Conservation (phyloP, 2,797 vertebrate species). For the Pangasius larnaudii region DNA sequence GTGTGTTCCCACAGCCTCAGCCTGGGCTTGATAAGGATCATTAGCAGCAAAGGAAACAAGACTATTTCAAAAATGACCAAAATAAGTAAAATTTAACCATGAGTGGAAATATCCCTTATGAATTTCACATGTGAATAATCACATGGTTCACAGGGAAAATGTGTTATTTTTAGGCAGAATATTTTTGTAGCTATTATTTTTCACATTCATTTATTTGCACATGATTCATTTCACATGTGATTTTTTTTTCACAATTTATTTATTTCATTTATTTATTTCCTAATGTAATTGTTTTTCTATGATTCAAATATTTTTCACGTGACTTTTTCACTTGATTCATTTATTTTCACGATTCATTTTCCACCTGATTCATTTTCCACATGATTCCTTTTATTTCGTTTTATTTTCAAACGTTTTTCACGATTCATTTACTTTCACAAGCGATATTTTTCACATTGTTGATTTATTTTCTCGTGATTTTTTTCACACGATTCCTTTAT, state of each 20-base stretch:
- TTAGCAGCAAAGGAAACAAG: slow-evolving; percentile 68
- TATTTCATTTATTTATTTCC: not conserved
- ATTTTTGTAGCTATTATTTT: not conserved
- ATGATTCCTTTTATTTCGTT: not conserved
- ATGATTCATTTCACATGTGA: not conserved
- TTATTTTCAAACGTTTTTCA: not conserved
- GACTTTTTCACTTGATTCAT: not conserved
- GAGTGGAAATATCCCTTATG: not conserved
- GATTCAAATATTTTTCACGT: not conserved
- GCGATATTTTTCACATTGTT: not conserved
- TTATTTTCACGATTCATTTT: not conserved
- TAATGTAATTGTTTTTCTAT: no score
- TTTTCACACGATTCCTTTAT: not conserved
- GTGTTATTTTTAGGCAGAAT: not conserved
- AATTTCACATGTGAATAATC: not conserved
- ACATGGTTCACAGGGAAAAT: not conserved
- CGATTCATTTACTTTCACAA: not conserved
- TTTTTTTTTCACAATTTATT: no score
- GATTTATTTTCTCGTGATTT: not conserved
- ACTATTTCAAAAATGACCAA: not conserved
- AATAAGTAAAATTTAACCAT: not conserved
- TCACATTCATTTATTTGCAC: not conserved
- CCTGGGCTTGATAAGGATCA: slow-evolving; percentile 65
- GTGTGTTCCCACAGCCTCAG: slow-evolving; percentile 1
- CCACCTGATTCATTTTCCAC: not conserved